phyloP scores from a whole-genome alignment of 2,113 vertebrate species.

The Podiceps cristatus region DNA sequence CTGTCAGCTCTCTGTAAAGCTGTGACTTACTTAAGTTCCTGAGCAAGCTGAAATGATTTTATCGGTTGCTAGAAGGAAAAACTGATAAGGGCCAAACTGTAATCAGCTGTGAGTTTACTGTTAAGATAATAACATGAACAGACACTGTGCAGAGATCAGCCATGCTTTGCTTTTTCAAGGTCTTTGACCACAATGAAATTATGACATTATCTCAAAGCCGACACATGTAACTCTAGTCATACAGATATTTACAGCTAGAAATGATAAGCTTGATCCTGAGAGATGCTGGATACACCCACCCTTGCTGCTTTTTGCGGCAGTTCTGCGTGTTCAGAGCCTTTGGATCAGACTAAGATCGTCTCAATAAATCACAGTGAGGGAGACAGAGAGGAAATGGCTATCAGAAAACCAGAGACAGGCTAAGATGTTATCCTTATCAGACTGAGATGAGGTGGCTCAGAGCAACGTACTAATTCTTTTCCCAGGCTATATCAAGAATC shows the following conservation, averaged over 20 bases:
- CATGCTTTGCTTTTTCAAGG: conserved; percentile 16
- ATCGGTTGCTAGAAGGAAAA: not conserved
- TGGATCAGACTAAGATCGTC: not conserved
- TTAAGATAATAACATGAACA: conserved; percentile 34
- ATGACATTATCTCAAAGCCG: conserved; percentile 33
- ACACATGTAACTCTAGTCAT: conserved; percentile 27
- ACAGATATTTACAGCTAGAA: conserved; percentile 44
- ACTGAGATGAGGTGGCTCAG: not conserved
- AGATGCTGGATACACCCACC: not conserved
- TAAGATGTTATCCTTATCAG: conserved; percentile 25
- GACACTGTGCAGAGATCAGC: not conserved
- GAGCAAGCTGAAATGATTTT: conserved; percentile 5
- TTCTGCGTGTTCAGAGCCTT: not conserved
- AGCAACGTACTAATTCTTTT: not conserved
- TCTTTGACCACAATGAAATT: conserved; percentile 47
- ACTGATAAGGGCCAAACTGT: conserved; percentile 6
- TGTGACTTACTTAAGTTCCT: not conserved
- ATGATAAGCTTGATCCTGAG: conserved; percentile 28
- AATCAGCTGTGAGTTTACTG: conserved; percentile 36
- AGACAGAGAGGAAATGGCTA: conserved; percentile 13
- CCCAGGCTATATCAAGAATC: not conserved
- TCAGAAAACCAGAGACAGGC: conserved; percentile 32
- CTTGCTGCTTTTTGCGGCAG: not conserved
- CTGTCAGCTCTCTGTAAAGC: not conserved
- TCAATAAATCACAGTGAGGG: not conserved